A percentile compares a stretch with the other conserved stretches of the same genome.
Evolutionary conservation across 2,797 vertebrate species (phyloP).

Genomic region (Lagodon rhomboides): DNA sequence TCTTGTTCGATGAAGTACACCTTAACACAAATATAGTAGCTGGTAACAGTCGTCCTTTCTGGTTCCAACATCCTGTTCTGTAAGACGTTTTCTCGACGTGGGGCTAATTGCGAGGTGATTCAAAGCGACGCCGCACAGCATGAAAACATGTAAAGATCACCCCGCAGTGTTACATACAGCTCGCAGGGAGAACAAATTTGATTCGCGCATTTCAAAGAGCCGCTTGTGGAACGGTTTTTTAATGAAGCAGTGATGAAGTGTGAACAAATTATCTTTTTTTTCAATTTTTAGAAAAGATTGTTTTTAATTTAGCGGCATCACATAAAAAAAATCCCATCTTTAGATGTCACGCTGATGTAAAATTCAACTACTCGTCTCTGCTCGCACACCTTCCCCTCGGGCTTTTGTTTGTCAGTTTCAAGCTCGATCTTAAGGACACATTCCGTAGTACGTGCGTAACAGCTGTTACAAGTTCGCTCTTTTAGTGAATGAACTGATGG

Average conservation of each 20-base stretch:
- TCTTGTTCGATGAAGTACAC: neutral
- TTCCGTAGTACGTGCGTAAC: neutral
- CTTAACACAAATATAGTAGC: neutral
- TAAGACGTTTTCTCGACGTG: conserved; percentile 7
- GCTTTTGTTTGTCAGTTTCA: neutral
- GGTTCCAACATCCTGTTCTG: neutral
- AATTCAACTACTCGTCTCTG: no score
- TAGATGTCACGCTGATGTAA: no score
- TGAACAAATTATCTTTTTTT: neutral
- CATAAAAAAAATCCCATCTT: neutral
- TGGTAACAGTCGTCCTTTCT: neutral
- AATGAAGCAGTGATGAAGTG: neutral
- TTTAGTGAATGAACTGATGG: neutral
- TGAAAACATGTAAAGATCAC: conserved; percentile 36
- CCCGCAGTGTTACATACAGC: conserved; percentile 1
- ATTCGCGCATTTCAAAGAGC: conserved; percentile 7
- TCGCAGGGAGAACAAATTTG: neutral
- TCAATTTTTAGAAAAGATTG: neutral
- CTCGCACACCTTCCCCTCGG: no score
- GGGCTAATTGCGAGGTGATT: conserved; percentile 10
- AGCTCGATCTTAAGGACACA: neutral
- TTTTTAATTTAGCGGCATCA: no score
- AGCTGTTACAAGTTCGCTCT: neutral
- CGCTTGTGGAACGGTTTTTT: neutral
- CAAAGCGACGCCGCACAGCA: conserved; percentile 16